Base-by-base conservation (phyloP, 2,113 vertebrate species). In the Corynorhinus townsendii region DNA sequence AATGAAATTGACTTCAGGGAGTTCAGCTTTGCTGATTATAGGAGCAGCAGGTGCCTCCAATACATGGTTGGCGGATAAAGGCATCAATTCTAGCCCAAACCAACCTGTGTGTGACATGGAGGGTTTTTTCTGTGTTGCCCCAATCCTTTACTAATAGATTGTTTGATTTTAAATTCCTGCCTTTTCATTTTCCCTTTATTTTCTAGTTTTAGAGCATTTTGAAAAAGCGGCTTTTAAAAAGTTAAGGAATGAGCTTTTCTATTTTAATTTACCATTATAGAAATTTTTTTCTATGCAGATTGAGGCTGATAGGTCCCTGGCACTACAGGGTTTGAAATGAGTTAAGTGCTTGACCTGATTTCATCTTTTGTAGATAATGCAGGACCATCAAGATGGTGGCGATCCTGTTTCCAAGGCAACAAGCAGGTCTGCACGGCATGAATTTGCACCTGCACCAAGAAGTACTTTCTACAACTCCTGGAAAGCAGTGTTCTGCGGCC, bases 321-420 rank as follows among this genome's bases (percentile, higher is more conserved):
- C 19, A 8, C 14, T 11, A 19, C 59, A 2, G 3, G 24, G 7
- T 20, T 24, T 52, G 35, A 38, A 43, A 24, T 4, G 30, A 20
- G n/a, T 15, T 86, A 4, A 8, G 2, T 82, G 73, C 12, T 94
- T 75, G 64, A 73, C 64, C 24, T 22, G 15, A 10, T 49, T 56
- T 85, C 43, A 7, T 69, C 77, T 95, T 79, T 97, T 97, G 26
- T 45, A 98, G 98, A 93, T 88, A 89, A 52, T 86, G 75, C 95
- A 66, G 93, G 96, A 80, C 72, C 79, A 0, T 80, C 95, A 35
- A 49, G 92, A 96, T 94, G 82, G 93, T 43, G 3, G 93, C 86
- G 66, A 90, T 66, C 95, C 91, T 54, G 81, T 90, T n/a, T 56
- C 73, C 64, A 54, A 69, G 72, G 77, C 90, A 40, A 64, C 96